Evolutionary conservation across 2,797 vertebrate species (phyloP).

Genomic region (Darevskia nairensis): DNA sequence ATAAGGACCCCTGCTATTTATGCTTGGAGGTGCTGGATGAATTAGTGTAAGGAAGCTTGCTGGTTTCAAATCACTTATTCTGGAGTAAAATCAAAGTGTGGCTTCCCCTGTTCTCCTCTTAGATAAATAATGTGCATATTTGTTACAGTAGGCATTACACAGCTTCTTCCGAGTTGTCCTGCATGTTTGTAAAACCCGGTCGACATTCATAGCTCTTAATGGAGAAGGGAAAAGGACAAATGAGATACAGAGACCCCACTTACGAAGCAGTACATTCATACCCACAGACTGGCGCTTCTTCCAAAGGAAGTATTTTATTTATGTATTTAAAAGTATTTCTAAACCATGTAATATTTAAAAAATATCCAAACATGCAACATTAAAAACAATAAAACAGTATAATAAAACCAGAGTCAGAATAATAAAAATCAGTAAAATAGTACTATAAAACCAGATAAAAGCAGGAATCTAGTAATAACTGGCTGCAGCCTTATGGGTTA

Average conservation of each 20-base stretch:
- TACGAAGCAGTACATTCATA: not conserved
- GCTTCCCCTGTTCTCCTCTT: not conserved
- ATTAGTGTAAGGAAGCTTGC: not conserved
- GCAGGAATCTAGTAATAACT: too few species aligned
- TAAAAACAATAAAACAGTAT: too few species aligned
- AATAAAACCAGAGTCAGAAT: too few species aligned
- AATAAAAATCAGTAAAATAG: too few species aligned
- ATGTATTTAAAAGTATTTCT: too few species aligned
- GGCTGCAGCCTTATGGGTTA: too few species aligned
- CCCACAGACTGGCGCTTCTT: not conserved
- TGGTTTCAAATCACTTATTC: conserved; percentile 23
- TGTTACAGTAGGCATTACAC: not conserved
- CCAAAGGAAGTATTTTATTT: not conserved
- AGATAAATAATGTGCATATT: conserved; percentile 14
- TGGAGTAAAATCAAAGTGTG: conserved; percentile 20
- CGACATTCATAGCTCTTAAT: not conserved
- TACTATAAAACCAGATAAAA: too few species aligned
- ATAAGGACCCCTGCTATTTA: conserved; percentile 35
- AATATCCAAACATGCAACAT: too few species aligned
- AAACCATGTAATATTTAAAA: too few species aligned
- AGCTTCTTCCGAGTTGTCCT: not conserved
- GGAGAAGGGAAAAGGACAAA: not conserved
- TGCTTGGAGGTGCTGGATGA: not conserved
- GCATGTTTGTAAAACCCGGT: not conserved
- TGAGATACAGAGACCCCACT: not conserved